Evolutionary conservation across 2,888 invertebrate species (phyloP), one percentile per base, ranked within the genome.

Genomic region (Pachliopta kotzebuea): DNA sequence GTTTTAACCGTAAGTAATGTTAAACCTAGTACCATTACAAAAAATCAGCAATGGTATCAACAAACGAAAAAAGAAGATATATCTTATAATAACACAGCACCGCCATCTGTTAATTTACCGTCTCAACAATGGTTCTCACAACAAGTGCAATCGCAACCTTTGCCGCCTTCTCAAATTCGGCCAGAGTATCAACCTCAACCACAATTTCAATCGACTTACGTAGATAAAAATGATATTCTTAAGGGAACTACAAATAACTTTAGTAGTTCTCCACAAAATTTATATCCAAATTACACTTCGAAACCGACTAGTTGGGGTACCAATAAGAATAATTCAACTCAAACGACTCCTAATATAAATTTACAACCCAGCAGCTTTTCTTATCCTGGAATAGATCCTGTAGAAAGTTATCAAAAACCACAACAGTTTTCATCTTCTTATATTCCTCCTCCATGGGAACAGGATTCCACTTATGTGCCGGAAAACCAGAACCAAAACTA

Each of bases 391-490:
- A 82, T 80, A 68, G 82, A 84, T 55, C 72, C 80, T 11, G 74
- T 81, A 62, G 83, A 89, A 67, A 82, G 69, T 52, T 89, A 86
- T 67, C 81, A 87, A 68, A 80, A 80, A 60, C 74, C 81, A 60
- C 86, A 86, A 61, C 82, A 86, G 63, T 83, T 83, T 69, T 82
- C 87, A 24, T 81, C 89, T 17, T 84, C 86, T 29, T 91, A 91
- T 67, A 88, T 91, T 8, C 91, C 91, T 63, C 91, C 91, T 50
- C 91, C 91, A 17, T 91, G 91, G 91, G 91, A 91, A 72, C 90
- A 90, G 68, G 90, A 89, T 67, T 74, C 84, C 20, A 79, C 76
- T 54, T 90, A 89, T 65, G 79, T 81, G 45, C 73, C 79, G n/a
- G 81, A 83, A 53, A 80, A 76, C 50, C 74, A 78, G 57, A 78